These are phyloP conservation scores for Magallana angulata DNA, from an alignment of 1,140 invertebrate genomes.

Conservation along the genomic window DNA sequence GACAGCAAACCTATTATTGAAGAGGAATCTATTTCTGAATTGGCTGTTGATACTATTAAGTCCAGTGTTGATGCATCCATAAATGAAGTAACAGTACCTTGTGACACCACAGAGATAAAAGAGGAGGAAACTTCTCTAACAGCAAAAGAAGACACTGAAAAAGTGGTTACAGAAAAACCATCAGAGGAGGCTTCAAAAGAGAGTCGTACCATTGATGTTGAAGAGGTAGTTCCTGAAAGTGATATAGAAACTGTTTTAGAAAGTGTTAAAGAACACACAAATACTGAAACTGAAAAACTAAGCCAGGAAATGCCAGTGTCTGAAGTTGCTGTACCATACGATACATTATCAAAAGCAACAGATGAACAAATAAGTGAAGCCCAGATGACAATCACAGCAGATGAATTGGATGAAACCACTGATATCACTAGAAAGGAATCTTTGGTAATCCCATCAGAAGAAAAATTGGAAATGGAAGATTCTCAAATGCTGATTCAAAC, in stretches of 20 bases:
- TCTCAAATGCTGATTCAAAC: background rate
- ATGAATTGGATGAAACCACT: background rate
- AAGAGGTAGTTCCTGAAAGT: background rate
- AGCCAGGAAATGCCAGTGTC: conserved; percentile 26
- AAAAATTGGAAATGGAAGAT: background rate
- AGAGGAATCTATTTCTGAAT: background rate
- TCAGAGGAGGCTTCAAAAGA: background rate
- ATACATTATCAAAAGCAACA: background rate
- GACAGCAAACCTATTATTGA: conserved; percentile 1
- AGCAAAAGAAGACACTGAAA: background rate
- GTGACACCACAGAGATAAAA: background rate
- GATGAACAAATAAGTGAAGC: background rate
- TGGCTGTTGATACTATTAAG: background rate
- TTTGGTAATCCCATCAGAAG: background rate
- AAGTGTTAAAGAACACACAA: conserved; percentile 29
- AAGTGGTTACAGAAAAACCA: background rate
- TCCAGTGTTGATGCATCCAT: background rate
- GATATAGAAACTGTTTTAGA: background rate
- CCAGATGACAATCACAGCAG: background rate
- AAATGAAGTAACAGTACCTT: background rate
- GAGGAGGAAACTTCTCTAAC: background rate
- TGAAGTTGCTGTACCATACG: conserved; percentile 11
- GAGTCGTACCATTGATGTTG: background rate
- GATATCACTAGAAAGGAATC: background rate
- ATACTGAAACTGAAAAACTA: conserved; percentile 36